These are phyloP conservation scores for Amphilophus citrinellus DNA, from an alignment of 2,113 vertebrate species.

Conservation along the genomic window DNA sequence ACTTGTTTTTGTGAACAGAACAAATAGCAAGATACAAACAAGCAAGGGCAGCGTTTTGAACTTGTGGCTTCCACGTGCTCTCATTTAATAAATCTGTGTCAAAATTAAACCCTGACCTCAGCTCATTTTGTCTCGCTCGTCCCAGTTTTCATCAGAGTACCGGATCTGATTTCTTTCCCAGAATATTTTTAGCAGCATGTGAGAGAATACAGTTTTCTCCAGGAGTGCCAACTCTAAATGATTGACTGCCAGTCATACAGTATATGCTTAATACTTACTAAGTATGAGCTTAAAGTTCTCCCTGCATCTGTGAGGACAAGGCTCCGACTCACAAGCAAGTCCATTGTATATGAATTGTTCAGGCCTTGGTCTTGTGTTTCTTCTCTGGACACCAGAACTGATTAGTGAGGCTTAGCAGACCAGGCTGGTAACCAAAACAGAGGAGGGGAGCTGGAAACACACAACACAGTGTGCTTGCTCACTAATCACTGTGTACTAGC, in stretches of 20 bases:
- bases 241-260: neutral
- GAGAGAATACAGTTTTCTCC: neutral
- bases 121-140: neutral
- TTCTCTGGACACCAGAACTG: conserved; percentile 41
- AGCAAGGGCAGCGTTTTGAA: neutral
- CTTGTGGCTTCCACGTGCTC: conserved; percentile 7
- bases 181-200: neutral
- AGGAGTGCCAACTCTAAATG: neutral
- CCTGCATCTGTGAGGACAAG: neutral
- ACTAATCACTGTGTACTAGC: conserved; percentile 51
- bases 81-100: conserved; percentile 2
- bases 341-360: conserved; percentile 7
- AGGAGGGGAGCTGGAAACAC: conserved; percentile 61
- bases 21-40: neutral
- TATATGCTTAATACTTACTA: neutral
- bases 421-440: conserved; percentile 72
- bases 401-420: conserved; percentile 63
- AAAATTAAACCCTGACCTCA: neutral
- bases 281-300: neutral
- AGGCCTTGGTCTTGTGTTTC: conserved; percentile 24
- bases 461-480: conserved; percentile 20
- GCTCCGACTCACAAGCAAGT: conserved; percentile 8
- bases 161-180: conserved; percentile 3
- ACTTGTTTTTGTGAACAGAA: neutral
- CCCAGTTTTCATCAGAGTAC: conserved; percentile 6